Evolutionary conservation across 1,140 invertebrate genomes (phyloP), one percentile per base, ranked within the genome.

Genomic region (Lethocerus indicus): DNA sequence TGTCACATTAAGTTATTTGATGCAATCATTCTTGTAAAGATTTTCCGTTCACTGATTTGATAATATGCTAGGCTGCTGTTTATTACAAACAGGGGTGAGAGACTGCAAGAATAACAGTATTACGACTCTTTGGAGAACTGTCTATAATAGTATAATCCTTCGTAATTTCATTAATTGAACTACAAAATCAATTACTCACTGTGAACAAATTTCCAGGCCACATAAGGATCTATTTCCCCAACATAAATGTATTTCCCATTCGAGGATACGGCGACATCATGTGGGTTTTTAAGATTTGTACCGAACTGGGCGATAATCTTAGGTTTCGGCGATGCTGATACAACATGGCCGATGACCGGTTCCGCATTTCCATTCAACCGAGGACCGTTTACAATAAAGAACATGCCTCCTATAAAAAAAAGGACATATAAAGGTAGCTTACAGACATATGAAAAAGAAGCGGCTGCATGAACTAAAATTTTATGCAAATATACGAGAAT

Each of bases 241-340:
- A 87, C 80, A 61, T 82, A 89, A 13, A 85, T 71, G 44, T 71
- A 68, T 36, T 64, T 67, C 36, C 79, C 82, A 65, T 87, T 74
- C 0, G 64, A 56, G 3, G 73, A 70, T 1, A 83, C 74, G 1
- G 77, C 75, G 6, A 89, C 64, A 61, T 87, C 83, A 63, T 90
- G 86, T 0, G 86, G 84, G 52, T 72, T 73, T 25, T 64, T 50
- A 63, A 88, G 78, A 48, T 64, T 53, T 35, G 65, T 64, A 16
- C 63, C 63, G 60, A 84, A 82, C 52, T 75, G 71, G 7, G 70
- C 71, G 4, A 74, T 42, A 24, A 83, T 56, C 32, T 74, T n/a
- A n/a, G n/a, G n/a, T n/a, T n/a, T n/a, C n/a, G n/a, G n/a, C n/a
- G n/a, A n/a, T n/a, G n/a, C n/a, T 59, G 79, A 75, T 43, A 85